A percentile compares a stretch with the other conserved stretches of the same genome.
These are phyloP conservation scores for Drosophila fungiperda DNA, from an alignment of 2,888 invertebrate genomes.

Conservation along the genomic window DNA sequence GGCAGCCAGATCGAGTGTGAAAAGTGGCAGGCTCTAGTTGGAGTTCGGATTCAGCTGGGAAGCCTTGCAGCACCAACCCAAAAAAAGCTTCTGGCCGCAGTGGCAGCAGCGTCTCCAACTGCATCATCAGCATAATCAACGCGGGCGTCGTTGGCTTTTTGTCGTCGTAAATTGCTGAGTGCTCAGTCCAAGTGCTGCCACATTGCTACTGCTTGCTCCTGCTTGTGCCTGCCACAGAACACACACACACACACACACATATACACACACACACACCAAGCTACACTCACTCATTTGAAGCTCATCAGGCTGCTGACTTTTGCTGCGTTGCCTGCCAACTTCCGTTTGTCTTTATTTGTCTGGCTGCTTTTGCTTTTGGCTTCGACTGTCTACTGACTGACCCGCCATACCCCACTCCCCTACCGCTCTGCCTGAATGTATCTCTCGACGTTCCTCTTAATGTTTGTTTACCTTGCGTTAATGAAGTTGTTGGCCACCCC, in stretches of 20 bases:
- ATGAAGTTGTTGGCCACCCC: slow-evolving; percentile 75
- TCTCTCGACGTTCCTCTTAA: slow-evolving; percentile 46
- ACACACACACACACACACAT: slow-evolving; percentile 16
- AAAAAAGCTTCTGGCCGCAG: slow-evolving; percentile 35
- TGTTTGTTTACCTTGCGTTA: slow-evolving; percentile 77
- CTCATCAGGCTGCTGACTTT: slow-evolving; percentile 63
- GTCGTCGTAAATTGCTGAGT: slow-evolving; percentile 79
- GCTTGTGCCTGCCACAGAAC: slow-evolving; percentile 11
- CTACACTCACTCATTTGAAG: slow-evolving; percentile 17
- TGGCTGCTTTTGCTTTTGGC: slow-evolving; percentile 53
- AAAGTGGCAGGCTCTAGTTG: slow-evolving; percentile 69
- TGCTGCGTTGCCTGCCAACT: slow-evolving; percentile 65
- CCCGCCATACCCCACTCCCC: neutral
- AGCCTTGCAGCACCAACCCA: slow-evolving; percentile 4
- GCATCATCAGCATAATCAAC: slow-evolving; percentile 80
- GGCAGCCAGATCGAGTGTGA: slow-evolving; percentile 73
- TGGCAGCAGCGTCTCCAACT: slow-evolving; percentile 51
- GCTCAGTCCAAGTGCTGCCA: slow-evolving; percentile 60
- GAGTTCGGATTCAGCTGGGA: neutral
- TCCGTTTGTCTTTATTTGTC: slow-evolving; percentile 80
- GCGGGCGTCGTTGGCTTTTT: slow-evolving; percentile 77
- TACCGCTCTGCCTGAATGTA: neutral
- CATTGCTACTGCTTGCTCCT: slow-evolving; percentile 19
- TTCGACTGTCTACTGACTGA: slow-evolving; percentile 40
- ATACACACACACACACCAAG: slow-evolving; percentile 4